A percentile compares a stretch with the other conserved stretches of the same genome.
These are phyloP conservation scores for Heterodera carotae DNA, from an alignment of 1,140 invertebrate genomes.

Conservation along the genomic window DNA sequence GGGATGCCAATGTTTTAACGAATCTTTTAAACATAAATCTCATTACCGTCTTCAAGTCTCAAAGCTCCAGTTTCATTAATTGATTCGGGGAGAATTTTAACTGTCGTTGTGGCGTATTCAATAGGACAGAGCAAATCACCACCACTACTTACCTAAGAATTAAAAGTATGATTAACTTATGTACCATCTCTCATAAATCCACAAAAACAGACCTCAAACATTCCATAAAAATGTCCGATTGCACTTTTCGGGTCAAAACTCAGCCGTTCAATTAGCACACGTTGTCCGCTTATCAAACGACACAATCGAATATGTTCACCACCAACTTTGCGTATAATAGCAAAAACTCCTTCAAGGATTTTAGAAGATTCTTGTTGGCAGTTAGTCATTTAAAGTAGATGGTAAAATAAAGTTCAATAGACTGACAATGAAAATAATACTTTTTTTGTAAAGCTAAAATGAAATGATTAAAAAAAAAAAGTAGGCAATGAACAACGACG, in stretches of 20 bases:
- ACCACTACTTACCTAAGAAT: slow-evolving; percentile 10
- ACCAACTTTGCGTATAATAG: slow-evolving; percentile 42
- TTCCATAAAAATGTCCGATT: slow-evolving; percentile 39
- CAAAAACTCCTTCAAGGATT: slow-evolving; percentile 29
- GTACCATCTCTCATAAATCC: background rate
- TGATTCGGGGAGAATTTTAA: background rate
- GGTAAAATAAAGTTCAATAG: background rate
- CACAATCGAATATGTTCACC: slow-evolving; percentile 43
- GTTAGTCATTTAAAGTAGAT: background rate
- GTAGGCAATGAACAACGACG: too few relatives aligned
- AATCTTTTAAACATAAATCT: background rate
- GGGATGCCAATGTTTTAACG: too few relatives aligned
- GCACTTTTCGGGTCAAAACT: slow-evolving; percentile 35
- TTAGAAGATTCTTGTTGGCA: background rate
- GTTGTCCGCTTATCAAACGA: slow-evolving; percentile 31
- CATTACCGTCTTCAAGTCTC: background rate
- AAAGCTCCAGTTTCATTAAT: background rate
- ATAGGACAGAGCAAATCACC: background rate
- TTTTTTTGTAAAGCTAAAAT: too few relatives aligned
- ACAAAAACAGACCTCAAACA: slow-evolving; percentile 32
- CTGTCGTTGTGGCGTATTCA: background rate
- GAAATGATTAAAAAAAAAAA: too few relatives aligned
- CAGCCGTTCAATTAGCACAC: slow-evolving; percentile 38
- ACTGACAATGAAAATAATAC: too few relatives aligned
- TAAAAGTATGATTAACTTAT: background rate